These are phyloP conservation scores for Lophochroa leadbeateri DNA, from an alignment of 2,113 vertebrate genomes.

Conservation along the genomic window DNA sequence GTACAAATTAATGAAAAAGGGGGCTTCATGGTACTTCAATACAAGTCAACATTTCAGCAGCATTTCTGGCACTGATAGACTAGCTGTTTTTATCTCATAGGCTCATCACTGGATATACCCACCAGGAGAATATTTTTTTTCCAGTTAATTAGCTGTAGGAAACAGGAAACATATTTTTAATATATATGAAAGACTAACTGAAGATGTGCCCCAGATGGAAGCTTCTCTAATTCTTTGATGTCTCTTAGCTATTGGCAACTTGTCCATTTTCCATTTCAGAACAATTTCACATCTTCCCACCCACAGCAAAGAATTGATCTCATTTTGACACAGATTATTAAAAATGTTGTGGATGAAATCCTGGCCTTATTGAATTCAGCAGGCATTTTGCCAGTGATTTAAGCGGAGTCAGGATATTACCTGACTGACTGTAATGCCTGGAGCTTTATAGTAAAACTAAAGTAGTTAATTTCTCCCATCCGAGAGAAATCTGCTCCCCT, in stretches of 20 bases:
- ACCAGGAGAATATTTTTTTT: background rate
- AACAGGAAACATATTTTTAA: slow-evolving; percentile 23
- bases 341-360: slow-evolving; percentile 29
- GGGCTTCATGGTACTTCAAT: background rate
- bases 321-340: slow-evolving; percentile 55
- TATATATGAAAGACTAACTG: background rate
- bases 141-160: slow-evolving; percentile 28
- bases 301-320: slow-evolving; percentile 22
- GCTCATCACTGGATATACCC: background rate
- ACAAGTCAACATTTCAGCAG: background rate
- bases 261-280: slow-evolving; percentile 45
- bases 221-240: slow-evolving; percentile 16
- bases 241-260: slow-evolving; percentile 36
- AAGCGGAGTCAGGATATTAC: slow-evolving; percentile 32
- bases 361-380: slow-evolving; percentile 15
- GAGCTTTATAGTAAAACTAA: slow-evolving; percentile 9
- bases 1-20: background rate
- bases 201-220: slow-evolving; percentile 33
- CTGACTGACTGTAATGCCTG: background rate
- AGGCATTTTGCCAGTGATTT: slow-evolving; percentile 18
- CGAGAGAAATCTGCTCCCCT: background rate
- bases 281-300: slow-evolving; percentile 3
- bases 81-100: background rate
- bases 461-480: background rate
- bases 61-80: background rate